Evolutionary conservation across 2,113 vertebrate genomes (phyloP).

Genomic region (Gambusia holbrooki): DNA sequence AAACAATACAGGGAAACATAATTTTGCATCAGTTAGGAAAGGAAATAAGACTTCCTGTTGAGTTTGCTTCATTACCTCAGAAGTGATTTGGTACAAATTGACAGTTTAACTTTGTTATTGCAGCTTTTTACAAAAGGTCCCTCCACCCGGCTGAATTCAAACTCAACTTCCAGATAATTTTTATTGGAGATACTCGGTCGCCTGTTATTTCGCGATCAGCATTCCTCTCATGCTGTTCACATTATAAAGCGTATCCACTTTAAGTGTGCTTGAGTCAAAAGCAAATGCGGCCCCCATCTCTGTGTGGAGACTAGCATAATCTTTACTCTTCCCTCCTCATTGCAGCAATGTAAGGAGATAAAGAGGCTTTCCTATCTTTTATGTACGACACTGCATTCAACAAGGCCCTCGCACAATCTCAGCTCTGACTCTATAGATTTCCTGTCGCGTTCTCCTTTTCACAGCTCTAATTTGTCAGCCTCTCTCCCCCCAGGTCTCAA

Average conservation of each 20-base stretch:
- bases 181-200: slow-evolving; percentile 1
- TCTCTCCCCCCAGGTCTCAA: slow-evolving; percentile 26
- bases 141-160: slow-evolving; percentile 1
- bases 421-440: slow-evolving; percentile 60
- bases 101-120: neutral
- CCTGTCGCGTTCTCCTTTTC: slow-evolving; percentile 50
- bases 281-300: slow-evolving; percentile 17
- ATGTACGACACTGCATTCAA: slow-evolving; percentile 52
- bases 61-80: slow-evolving; percentile 11
- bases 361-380: slow-evolving; percentile 56
- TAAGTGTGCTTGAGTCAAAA: slow-evolving; percentile 40
- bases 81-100: slow-evolving; percentile 17
- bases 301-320: slow-evolving; percentile 42
- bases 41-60: neutral
- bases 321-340: slow-evolving; percentile 44
- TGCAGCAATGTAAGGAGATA: slow-evolving; percentile 48
- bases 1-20: neutral
- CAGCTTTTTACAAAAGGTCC: slow-evolving; percentile 1
- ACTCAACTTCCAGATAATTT: slow-evolving; percentile 1
- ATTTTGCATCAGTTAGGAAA: neutral
- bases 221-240: slow-evolving; percentile 5
- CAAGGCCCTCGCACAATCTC: slow-evolving; percentile 50
- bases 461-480: slow-evolving; percentile 59
- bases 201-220: slow-evolving; percentile 11
- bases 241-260: slow-evolving; percentile 45